Conservation (phyloP, 2,888 invertebrate genomes). For the Malachius bipustulatus region DNA sequence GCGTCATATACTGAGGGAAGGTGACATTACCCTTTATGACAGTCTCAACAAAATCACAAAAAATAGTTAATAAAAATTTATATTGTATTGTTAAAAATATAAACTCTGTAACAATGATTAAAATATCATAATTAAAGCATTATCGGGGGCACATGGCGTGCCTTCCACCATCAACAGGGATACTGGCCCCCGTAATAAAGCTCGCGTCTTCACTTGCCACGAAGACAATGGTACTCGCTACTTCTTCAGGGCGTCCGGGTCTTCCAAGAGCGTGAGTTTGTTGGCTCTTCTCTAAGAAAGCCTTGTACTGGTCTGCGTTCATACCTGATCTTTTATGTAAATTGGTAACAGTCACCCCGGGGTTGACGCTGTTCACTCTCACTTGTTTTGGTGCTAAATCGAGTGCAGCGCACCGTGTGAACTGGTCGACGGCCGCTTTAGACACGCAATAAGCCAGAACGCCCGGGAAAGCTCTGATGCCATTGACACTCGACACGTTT, state of each 20-base stretch:
- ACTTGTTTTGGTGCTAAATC: slow-evolving; percentile 74
- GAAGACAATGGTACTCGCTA: slow-evolving; percentile 83
- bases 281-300: slow-evolving; percentile 73
- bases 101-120: no score
- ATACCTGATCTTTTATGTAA: slow-evolving; percentile 80
- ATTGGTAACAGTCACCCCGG: slow-evolving; percentile 84
- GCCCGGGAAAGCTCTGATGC: slow-evolving; percentile 79
- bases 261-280: slow-evolving; percentile 87
- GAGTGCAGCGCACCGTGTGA: slow-evolving; percentile 84
- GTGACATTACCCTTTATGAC: no score
- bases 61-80: no score
- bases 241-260: slow-evolving; percentile 72
- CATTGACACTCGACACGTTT: slow-evolving; percentile 91
- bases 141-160: slow-evolving; percentile 89
- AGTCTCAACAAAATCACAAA: no score
- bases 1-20: no score
- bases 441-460: slow-evolving; percentile 87
- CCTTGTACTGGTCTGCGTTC: slow-evolving; percentile 65
- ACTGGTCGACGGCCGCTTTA: slow-evolving; percentile 88
- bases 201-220: slow-evolving; percentile 79
- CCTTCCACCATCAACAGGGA: slow-evolving; percentile 91
- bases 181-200: slow-evolving; percentile 79
- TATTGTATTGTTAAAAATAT: no score
- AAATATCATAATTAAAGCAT: no score
- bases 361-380: slow-evolving; percentile 84